Evolutionary conservation across 1,140 invertebrate genomes (phyloP).

Genomic region (Drosophila truncata): DNA sequence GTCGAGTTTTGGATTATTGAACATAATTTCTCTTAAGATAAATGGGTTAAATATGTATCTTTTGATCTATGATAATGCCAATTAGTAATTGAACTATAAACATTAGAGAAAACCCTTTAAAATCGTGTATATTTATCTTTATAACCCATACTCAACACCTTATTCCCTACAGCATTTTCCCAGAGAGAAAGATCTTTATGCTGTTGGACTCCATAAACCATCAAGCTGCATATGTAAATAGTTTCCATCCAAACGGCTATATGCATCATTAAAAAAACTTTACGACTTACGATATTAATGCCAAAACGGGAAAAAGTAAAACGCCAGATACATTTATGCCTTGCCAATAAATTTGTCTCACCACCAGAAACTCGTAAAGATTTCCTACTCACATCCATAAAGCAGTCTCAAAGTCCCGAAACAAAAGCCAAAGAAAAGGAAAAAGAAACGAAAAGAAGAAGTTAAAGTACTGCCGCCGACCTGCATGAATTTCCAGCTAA

Average conservation of each 20-base stretch:
- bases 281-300: conserved; percentile 77
- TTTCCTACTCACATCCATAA: conserved; percentile 80
- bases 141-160: conserved; percentile 20
- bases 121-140: not conserved
- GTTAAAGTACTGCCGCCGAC: conserved; percentile 67
- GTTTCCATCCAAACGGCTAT: conserved; percentile 54
- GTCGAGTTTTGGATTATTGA: not conserved
- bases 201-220: conserved; percentile 31
- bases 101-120: not conserved
- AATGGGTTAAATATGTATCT: conserved; percentile 14
- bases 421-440: conserved; percentile 5
- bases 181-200: conserved; percentile 5
- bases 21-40: too few relatives aligned
- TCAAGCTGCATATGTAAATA: conserved; percentile 71
- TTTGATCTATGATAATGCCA: conserved; percentile 6
- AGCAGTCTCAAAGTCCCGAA: conserved; percentile 58
- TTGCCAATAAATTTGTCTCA: conserved; percentile 79
- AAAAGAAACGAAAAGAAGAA: conserved; percentile 22
- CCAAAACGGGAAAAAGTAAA: conserved; percentile 26
- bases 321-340: conserved; percentile 67
- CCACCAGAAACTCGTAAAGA: conserved; percentile 71
- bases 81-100: not conserved
- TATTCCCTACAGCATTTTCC: conserved; percentile 21
- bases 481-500: conserved; percentile 78
- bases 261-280: conserved; percentile 75